Conservation (phyloP, 2,113 vertebrate genomes). For the Turdus rufiventris region DNA sequence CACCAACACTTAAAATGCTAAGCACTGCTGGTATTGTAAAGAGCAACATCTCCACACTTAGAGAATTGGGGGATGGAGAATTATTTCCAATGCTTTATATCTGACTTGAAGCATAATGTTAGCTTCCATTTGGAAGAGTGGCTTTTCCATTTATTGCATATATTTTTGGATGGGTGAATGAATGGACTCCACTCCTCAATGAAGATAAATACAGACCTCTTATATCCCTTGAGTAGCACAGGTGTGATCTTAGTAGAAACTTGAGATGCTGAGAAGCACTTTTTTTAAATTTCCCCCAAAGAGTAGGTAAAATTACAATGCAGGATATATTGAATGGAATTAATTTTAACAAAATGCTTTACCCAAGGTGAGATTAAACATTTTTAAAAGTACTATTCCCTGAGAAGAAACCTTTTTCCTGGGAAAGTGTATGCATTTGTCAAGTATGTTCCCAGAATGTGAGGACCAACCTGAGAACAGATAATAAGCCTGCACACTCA, state of each 20-base stretch:
- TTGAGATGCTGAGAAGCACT: background rate
- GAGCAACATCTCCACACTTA: background rate
- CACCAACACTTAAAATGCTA: background rate
- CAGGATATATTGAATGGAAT: background rate
- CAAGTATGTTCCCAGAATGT: background rate
- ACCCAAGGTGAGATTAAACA: background rate
- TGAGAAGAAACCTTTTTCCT: background rate
- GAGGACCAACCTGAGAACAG: background rate
- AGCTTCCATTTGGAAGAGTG: background rate
- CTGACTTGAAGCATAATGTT: background rate
- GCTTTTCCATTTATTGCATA: background rate
- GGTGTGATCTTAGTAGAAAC: background rate
- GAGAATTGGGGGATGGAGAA: background rate
- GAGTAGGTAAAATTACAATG: background rate
- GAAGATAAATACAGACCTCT: background rate
- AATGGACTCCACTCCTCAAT: background rate
- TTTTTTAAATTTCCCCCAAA: background rate
- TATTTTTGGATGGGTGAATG: background rate
- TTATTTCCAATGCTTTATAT: background rate
- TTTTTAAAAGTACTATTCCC: background rate
- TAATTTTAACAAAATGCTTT: background rate
- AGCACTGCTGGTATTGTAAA: background rate
- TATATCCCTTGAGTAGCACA: background rate
- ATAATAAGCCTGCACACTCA: background rate
- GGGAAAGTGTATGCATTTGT: background rate